Evolutionary conservation across 1,140 invertebrate genomes (phyloP).

Genomic region (Leptinotarsa texana): DNA sequence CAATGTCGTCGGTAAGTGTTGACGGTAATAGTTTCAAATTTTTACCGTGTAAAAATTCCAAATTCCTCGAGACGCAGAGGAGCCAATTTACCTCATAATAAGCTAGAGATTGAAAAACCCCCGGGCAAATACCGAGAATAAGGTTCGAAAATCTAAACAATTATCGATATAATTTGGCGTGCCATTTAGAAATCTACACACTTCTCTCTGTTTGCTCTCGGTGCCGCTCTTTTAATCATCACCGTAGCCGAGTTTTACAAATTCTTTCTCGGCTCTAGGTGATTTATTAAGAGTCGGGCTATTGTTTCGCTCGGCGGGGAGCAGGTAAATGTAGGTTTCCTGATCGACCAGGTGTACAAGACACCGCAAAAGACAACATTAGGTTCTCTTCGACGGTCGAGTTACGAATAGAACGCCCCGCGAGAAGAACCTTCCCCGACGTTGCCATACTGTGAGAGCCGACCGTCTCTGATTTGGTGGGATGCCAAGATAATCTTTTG

Average conservation of each 20-base stretch:
- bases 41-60: neutral
- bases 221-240: conserved; percentile 29
- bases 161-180: conserved; percentile 15
- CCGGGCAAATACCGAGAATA: neutral
- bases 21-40: neutral
- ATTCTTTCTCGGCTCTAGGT: conserved; percentile 30
- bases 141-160: neutral
- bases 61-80: neutral
- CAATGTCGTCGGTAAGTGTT: no score
- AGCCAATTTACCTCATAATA: neutral
- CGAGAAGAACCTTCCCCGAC: neutral
- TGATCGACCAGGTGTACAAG: conserved; percentile 37
- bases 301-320: conserved; percentile 42
- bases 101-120: neutral
- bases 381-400: conserved; percentile 9
- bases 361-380: conserved; percentile 25
- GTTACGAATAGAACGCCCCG: conserved; percentile 13
- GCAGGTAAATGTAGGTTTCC: conserved; percentile 43
- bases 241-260: conserved; percentile 30
- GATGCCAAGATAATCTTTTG: no score
- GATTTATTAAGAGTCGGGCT: conserved; percentile 38
- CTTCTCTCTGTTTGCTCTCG: conserved; percentile 21
- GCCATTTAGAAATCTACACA: conserved; percentile 21
- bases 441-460: neutral
- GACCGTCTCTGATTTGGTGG: neutral